Conservation (phyloP, 2,113 vertebrate species). For the Henicopernis longicauda region DNA sequence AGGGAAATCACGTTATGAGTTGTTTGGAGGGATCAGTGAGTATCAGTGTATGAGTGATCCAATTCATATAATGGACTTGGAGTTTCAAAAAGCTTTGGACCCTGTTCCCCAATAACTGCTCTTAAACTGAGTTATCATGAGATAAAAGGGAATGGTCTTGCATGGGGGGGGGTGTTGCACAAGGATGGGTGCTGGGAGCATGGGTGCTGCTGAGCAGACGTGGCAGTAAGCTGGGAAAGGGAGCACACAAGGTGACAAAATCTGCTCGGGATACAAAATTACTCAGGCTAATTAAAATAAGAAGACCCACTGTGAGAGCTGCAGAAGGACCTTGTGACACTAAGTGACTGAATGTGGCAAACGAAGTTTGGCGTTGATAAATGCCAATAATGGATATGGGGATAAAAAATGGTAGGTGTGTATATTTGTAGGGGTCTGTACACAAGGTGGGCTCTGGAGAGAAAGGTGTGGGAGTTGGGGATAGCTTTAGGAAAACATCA, state of each 20-base stretch:
- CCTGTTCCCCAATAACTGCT: not conserved
- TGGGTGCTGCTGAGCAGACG: not conserved
- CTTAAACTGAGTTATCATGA: not conserved
- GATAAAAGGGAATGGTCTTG: not conserved
- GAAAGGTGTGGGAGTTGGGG: not conserved
- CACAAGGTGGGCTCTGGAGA: not conserved
- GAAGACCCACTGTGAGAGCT: not conserved
- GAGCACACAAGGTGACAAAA: not conserved
- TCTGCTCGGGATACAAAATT: not conserved
- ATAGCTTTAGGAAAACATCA: not conserved
- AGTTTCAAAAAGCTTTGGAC: not conserved
- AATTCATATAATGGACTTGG: not conserved
- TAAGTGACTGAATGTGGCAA: not conserved
- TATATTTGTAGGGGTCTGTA: not conserved
- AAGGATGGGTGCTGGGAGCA: not conserved
- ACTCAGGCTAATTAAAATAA: not conserved
- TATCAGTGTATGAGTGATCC: not conserved
- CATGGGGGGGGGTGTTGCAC: no score
- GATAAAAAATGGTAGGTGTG: not conserved
- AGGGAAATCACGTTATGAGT: not conserved
- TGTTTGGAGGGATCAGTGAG: not conserved
- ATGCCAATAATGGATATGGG: not conserved
- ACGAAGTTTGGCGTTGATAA: not conserved
- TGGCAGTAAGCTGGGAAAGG: not conserved
- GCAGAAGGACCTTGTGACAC: not conserved